phyloP scores from a whole-genome alignment of 2,113 vertebrate species.

The Eira barbara region DNA sequence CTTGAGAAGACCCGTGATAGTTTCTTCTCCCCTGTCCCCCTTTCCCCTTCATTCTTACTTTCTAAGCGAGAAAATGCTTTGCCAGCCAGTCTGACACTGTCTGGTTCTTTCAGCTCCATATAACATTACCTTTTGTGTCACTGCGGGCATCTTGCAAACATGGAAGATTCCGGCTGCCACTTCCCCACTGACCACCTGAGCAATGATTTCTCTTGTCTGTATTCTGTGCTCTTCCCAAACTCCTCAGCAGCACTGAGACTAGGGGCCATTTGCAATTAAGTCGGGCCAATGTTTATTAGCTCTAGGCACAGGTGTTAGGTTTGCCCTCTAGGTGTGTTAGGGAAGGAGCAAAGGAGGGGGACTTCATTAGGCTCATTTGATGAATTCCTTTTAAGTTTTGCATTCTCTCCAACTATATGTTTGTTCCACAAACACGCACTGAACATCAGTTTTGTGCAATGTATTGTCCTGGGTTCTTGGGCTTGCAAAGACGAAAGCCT shows the following conservation, averaged over 20 bases:
- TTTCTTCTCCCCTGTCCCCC: neutral
- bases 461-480: neutral
- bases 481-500: neutral
- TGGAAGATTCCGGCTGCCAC: neutral
- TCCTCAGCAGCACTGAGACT: neutral
- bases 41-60: neutral
- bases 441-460: accelerated
- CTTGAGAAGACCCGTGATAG: neutral
- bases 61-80: neutral
- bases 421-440: neutral
- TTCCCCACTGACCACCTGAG: accelerated
- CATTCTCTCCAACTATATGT: neutral
- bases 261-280: neutral
- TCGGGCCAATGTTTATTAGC: neutral
- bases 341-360: neutral
- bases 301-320: neutral
- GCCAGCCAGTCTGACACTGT: too few relatives aligned
- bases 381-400: neutral
- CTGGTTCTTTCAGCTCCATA: neutral
- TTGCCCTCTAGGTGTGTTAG: neutral
- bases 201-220: neutral
- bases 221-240: neutral
- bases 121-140: neutral
- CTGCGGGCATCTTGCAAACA: neutral
- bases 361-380: neutral